Evolutionary conservation across 2,888 invertebrate genomes (phyloP), one percentile per base, ranked within the genome.

Genomic region (Apodemia duryi): DNA sequence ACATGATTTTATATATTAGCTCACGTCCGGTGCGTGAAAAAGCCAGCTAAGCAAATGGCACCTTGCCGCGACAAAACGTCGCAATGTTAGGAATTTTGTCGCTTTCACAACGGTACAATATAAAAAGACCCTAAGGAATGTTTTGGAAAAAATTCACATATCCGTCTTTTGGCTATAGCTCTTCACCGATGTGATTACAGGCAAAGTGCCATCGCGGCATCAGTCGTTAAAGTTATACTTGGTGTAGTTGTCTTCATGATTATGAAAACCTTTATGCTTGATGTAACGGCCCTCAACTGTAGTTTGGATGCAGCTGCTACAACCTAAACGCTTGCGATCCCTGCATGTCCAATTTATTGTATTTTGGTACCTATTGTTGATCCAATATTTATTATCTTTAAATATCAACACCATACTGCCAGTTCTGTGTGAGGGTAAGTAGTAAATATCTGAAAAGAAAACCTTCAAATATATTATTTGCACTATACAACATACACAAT

Each of bases 361-460:
- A 71, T 91, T 91, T 75, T 90, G 91, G 65, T 91, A 91, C 10
- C 91, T 80, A 65, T 91, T 91, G 75, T 91, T 91, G 72, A 91
- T 89, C 91, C 91, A 91, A 68, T 86, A 91, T 72, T 91, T 91
- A 77, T 91, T 91, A 72, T 91, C 91, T 67, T 90, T 87, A 76
- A 83, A 91, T 73, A 91, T 91, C 64, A 91, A 77, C 51, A 91
- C 91, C 90, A 91, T 91, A 70, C 91, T 91, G 52, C 91, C 91
- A 0, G 86, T 84, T n/a, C 91, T 87, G 69, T 90, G 89, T 0
- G 91, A 91, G 0, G 91, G 91, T 2, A 91, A 81, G 72, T 91
- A 91, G 75, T 87, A 91, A 69, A 91, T 90, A 62, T 79, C 91
- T 91, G 88, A 73, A 88, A 71, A 71, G 77, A 67, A 78, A 71